These are phyloP conservation scores for Lepus timidus DNA, from an alignment of 2,113 vertebrate species.

Conservation along the genomic window DNA sequence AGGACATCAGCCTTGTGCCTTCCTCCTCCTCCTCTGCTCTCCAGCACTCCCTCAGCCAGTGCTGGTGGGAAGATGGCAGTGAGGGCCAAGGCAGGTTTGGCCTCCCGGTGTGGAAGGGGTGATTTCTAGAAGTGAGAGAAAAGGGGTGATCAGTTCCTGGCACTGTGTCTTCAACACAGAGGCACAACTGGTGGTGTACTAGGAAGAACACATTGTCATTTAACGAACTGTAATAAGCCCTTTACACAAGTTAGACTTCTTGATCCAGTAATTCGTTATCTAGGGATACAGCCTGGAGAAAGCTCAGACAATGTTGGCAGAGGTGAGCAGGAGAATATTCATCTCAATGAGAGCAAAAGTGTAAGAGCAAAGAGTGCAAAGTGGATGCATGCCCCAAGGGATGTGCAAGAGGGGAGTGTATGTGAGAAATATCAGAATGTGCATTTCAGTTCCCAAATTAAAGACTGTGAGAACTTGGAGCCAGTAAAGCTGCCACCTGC, in stretches of 20 bases:
- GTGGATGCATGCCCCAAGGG: background rate
- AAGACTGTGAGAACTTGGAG: background rate
- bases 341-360: background rate
- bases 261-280: background rate
- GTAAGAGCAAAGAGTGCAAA: background rate
- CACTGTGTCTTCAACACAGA: background rate
- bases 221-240: background rate
- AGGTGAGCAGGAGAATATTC: background rate
- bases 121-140: background rate
- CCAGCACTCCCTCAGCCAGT: background rate
- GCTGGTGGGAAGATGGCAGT: background rate
- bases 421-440: conserved; percentile 11
- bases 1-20: background rate
- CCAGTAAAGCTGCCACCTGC: no score
- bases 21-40: background rate
- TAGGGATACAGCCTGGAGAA: background rate
- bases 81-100: background rate
- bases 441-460: background rate
- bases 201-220: background rate
- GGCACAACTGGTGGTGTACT: background rate
- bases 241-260: background rate
- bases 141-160: fast-evolving
- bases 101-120: background rate
- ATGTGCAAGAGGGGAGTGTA: background rate
- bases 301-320: background rate